These are phyloP conservation scores for Apodemus agrarius DNA, from an alignment of 2,797 vertebrate species.

Conservation along the genomic window DNA sequence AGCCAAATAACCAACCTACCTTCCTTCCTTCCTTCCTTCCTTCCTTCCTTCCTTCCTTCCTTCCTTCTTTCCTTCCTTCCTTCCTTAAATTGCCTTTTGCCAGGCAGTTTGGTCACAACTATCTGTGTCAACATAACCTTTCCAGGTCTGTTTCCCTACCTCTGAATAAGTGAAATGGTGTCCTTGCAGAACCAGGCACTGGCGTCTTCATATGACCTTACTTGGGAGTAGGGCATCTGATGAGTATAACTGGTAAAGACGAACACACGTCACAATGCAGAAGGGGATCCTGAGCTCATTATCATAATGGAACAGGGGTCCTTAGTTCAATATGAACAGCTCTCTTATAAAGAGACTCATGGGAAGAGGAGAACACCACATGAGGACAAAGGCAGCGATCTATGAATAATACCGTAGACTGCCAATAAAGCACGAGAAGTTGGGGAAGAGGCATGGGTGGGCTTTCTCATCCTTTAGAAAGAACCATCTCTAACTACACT, in stretches of 20 bases:
- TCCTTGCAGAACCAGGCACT: too few relatives aligned
- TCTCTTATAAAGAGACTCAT: not conserved
- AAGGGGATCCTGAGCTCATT: not conserved
- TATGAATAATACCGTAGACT: not conserved
- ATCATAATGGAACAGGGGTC: too few relatives aligned
- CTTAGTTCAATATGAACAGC: not conserved
- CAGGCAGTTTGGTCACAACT: not conserved
- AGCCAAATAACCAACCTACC: not conserved
- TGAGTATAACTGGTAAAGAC: not conserved
- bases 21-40: too few relatives aligned
- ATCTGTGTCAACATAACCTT: not conserved
- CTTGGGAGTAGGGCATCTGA: not conserved
- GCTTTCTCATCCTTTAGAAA: not conserved
- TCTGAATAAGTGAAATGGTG: not conserved
- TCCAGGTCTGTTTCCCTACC: not conserved
- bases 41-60: too few relatives aligned
- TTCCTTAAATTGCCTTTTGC: not conserved
- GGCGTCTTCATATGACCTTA: not conserved
- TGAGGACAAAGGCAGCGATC: not conserved
- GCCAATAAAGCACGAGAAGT: not conserved
- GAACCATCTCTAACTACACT: not conserved
- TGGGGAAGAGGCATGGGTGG: too few relatives aligned
- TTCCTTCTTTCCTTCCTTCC: too few relatives aligned
- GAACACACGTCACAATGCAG: not conserved
- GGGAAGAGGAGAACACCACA: not conserved